Base-by-base conservation (phyloP, 1,140 invertebrate species). In the Tribolium castaneum region DNA sequence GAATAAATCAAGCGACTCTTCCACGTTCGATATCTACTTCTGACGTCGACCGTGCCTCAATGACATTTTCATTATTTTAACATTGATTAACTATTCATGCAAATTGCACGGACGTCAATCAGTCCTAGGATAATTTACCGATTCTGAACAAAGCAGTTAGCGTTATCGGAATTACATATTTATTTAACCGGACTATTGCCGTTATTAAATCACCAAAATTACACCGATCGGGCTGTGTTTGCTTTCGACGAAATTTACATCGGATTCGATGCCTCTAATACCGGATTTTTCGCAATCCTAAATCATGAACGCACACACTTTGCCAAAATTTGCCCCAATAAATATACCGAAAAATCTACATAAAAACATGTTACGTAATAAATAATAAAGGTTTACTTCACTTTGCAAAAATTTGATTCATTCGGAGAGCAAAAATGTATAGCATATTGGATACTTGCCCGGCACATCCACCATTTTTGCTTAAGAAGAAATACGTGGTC, bases 51-150 rank as follows among this genome's bases (percentile, higher is more conserved):
- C 59, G 25, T 66, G 30, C 45, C 30, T 35, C 59, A 30, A 66
- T 66, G 59, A 66, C 59, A 66, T 66, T 66, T 66, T 66, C 59
- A 66, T 39, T 35, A 66, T 66, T 66, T 66, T 66, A 66, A 35
- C 59, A 35, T 39, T 66, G 59, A 66, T 66, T 66, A 66, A 66
- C 59, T 66, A 66, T 66, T 66, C 59, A 66, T 66, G 59, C 30
- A 66, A 66, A 66, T 66, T 66, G 30, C 14, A 6, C 59, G 30
- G 14, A 25, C 30, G 54, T 59, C 54, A 59, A 19, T 66, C 59
- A 35, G n/a, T 9, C 9, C 7, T 5, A 12, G 25, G n/a, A 14
- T 66, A 34, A 66, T 35, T 66, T 35, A 66, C 59, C 2, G 39
- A 45, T 10, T n/a, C 5, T 30, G 25, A 30, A 30, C 25, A 30